phyloP scores from a whole-genome alignment of 2,113 vertebrate species.

The Cebus imitator region DNA sequence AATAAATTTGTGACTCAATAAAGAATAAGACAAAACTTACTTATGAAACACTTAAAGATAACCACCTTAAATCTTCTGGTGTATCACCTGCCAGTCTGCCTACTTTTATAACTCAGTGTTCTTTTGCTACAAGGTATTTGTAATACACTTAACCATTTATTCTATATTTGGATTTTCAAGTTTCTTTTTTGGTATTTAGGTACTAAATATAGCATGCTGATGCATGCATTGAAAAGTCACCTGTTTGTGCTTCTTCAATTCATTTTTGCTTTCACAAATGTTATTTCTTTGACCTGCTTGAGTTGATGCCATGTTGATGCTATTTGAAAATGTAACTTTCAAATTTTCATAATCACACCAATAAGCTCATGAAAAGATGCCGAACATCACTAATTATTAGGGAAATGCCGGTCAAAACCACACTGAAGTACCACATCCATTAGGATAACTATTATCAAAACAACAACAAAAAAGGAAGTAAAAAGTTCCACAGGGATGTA shows the following conservation, averaged over 20 bases:
- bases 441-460: background rate
- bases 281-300: background rate
- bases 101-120: background rate
- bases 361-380: background rate
- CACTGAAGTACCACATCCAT: background rate
- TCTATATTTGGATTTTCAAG: background rate
- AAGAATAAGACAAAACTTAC: background rate
- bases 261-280: background rate
- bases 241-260: background rate
- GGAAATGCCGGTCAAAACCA: background rate
- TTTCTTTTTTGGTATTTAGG: background rate
- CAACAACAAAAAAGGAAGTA: background rate
- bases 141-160: background rate
- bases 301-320: background rate
- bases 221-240: background rate
- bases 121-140: background rate
- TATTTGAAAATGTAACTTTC: background rate
- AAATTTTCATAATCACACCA: background rate
- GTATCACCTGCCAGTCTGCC: background rate
- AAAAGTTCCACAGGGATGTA: background rate
- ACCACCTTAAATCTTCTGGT: background rate
- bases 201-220: background rate
- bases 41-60: background rate
- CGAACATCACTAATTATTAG: background rate
- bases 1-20: background rate